Evolutionary conservation across 2,797 vertebrate species (phyloP), one percentile per base, ranked within the genome.

Genomic region (Rhinatrema bivittatum): DNA sequence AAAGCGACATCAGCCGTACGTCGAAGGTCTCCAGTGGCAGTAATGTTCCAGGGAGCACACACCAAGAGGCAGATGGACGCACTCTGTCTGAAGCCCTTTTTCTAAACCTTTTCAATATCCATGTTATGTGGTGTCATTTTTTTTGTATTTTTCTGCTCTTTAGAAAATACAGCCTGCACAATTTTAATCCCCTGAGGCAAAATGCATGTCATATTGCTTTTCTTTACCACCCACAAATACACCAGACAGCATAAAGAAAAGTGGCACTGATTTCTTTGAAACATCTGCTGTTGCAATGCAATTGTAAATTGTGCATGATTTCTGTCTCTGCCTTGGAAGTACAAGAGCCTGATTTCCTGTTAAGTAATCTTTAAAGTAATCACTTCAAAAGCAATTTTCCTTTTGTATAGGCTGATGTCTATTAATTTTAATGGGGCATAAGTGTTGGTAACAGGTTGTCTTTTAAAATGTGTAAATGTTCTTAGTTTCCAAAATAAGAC

Each of bases 331-430:
- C 16, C 28, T 29, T 26, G 29, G 51, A 22, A 12, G 11, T 25
- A 4, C 34, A 16, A 42, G 50, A 11, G 9, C 33, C 20, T 36
- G 10, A n/a, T n/a, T n/a, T n/a, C n/a, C n/a, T n/a, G n/a, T n/a
- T n/a, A n/a, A n/a, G n/a, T n/a, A n/a, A n/a, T n/a, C n/a, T n/a
- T n/a, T 42, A 45, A 55, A 39, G 6, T 18, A 37, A 50, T 50
- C 29, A 32, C 41, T 56, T 60, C 36, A 39, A 51, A 50, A 39
- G 19, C 29, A 50, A 42, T 50, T 50, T 56, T 25, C 32, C 33
- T 44, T 42, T 27, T 28, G 24, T 32, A 34, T 20, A 36, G 22
- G 28, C 10, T n/a, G 19, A 41, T 20, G 28, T 25, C 46, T 33
- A 44, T 43, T 44, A 53, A 46, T 45, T 48, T 38, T 45, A 53